These are phyloP conservation scores for Philhelius pedissequus DNA, from an alignment of 2,888 invertebrate species.

Conservation along the genomic window DNA sequence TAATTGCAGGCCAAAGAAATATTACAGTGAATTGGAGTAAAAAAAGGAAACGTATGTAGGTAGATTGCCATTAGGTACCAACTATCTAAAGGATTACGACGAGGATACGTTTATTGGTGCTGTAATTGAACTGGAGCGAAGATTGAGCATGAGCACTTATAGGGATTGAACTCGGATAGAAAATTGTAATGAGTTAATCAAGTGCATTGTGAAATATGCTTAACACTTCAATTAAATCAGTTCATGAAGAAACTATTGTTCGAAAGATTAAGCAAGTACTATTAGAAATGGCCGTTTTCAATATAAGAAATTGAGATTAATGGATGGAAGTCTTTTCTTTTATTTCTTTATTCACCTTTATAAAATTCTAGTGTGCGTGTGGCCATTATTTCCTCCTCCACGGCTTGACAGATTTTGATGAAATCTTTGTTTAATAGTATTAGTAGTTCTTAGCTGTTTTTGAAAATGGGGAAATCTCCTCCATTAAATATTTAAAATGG, in stretches of 20 bases:
- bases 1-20: neutral
- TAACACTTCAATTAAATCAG: neutral
- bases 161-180: neutral
- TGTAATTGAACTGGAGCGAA: neutral
- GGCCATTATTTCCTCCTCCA: too few species aligned
- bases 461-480: too few species aligned
- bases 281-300: neutral
- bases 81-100: neutral
- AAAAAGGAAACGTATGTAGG: neutral
- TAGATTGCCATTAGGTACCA: neutral
- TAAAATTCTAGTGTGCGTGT: too few species aligned
- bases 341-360: too few species aligned
- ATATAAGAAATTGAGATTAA: neutral
- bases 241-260: neutral
- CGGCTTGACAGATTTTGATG: too few species aligned
- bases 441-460: too few species aligned
- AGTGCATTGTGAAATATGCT: constrained; percentile 4
- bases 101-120: neutral
- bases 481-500: too few species aligned
- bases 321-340: too few species aligned
- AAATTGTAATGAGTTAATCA: constrained; percentile 8
- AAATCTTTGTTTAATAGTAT: too few species aligned
- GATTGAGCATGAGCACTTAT: constrained; percentile 5
- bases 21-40: too few species aligned
- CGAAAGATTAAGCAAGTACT: neutral